Conservation (phyloP, 2,113 vertebrate species). For the Climacteris rufus region DNA sequence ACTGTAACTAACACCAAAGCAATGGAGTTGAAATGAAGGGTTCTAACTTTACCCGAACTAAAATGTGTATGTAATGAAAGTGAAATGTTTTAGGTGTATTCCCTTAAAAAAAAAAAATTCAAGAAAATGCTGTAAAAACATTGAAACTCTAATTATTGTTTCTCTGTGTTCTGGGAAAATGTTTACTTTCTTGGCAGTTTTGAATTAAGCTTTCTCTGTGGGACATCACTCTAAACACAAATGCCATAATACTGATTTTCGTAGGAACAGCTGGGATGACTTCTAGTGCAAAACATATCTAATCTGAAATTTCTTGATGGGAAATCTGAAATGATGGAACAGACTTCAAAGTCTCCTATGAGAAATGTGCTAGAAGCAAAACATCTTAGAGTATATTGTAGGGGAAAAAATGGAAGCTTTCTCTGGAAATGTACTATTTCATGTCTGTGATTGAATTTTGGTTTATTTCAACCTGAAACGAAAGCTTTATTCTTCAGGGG, state of each 20-base stretch:
- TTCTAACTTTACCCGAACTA: background rate
- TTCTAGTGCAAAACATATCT: background rate
- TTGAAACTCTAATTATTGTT: background rate
- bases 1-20: background rate
- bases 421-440: background rate
- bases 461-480: background rate
- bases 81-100: background rate
- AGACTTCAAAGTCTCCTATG: background rate
- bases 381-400: background rate
- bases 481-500: constrained; percentile 8
- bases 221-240: background rate
- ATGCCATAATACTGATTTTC: background rate
- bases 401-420: background rate
- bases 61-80: background rate
- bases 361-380: background rate
- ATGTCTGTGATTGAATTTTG: background rate
- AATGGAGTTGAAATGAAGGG: background rate
- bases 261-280: background rate
- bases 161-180: background rate
- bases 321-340: background rate
- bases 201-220: background rate
- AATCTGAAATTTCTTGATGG: background rate
- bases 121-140: background rate
- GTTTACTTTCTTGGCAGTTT: background rate
- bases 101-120: background rate